A percentile compares a stretch with the other conserved stretches of the same genome.
Conservation (phyloP, 2,888 invertebrate genomes). For the Microctonus hyperodae region DNA sequence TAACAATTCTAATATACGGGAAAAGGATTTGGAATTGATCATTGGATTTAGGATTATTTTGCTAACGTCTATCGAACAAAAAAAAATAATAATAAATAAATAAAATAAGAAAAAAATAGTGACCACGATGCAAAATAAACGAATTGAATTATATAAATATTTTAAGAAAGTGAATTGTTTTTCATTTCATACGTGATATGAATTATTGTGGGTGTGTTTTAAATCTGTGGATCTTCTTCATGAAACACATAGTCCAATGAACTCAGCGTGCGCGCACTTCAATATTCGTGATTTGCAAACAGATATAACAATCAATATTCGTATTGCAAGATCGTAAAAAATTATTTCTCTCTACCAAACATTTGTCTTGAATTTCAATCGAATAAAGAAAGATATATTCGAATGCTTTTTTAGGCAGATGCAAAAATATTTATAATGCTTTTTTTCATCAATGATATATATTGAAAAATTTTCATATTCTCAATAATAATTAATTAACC, state of each 20-base stretch:
- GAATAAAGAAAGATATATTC: background rate
- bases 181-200: conserved; percentile 3
- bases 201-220: background rate
- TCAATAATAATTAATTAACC: background rate
- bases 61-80: background rate
- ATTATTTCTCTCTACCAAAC: conserved; percentile 18
- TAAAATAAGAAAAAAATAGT: background rate
- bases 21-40: background rate
- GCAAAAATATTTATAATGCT: background rate
- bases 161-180: conserved; percentile 23
- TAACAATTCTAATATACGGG: background rate
- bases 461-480: background rate
- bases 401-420: background rate
- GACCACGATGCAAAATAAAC: background rate
- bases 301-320: conserved; percentile 35
- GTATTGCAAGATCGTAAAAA: conserved; percentile 24
- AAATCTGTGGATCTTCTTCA: background rate
- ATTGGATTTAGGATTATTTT: background rate
- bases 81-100: background rate
- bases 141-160: background rate
- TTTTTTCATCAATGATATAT: background rate
- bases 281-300: conserved; percentile 31
- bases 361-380: conserved; percentile 13
- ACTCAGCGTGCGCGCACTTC: conserved; percentile 8
- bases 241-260: conserved; percentile 32